Base-by-base conservation (phyloP, 2,113 vertebrate species). In the Caranx ignobilis region DNA sequence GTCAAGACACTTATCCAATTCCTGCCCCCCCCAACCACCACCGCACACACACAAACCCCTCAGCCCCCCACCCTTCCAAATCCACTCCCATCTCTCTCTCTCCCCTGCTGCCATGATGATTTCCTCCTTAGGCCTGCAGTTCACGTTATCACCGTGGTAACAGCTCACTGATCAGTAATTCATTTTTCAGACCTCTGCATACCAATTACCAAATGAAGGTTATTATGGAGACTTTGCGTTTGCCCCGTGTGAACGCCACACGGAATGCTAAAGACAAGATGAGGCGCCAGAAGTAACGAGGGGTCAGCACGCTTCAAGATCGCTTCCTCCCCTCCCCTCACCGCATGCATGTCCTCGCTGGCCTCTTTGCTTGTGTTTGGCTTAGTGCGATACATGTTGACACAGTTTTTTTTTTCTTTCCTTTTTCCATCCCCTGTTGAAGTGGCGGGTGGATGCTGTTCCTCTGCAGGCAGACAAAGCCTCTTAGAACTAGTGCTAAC, bases 161-260 rank as follows among this genome's bases (percentile, higher is more conserved):
- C 95, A 96, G 91, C 93, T 96, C 94, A 91, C 91, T 95, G 94
- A 96, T 95, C 95, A 95, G 93, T 95, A 95, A 96, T 96, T 96
- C 95, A 93, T 94, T 96, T 97, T 81, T 94, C 85, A 95, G 93
- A 91, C 89, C 93, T 94, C 86, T 94, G 89, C 89, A 94, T 95
- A 93, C 87, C 92, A 96, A 95, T 96, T 96, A 96, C 94, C 94
- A 95, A 86, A 94, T 93, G 90, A 93, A 94, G 94, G 84, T 94
- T 96, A 94, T 93, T 94, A 95, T 95, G 19, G 2, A 92, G 94
- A 88, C 87, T 85, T 85, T 89, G 89, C 92, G 73, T 89, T 91
- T 83, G 74, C 83, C 71, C 85, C 81, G 76, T 31, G 67, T 78
- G 73, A 71, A 69, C 86, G 79, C 47, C 55, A 88, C 90, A 77